Conservation (phyloP, 2,888 invertebrate species). For the Perizoma flavofasciatum region DNA sequence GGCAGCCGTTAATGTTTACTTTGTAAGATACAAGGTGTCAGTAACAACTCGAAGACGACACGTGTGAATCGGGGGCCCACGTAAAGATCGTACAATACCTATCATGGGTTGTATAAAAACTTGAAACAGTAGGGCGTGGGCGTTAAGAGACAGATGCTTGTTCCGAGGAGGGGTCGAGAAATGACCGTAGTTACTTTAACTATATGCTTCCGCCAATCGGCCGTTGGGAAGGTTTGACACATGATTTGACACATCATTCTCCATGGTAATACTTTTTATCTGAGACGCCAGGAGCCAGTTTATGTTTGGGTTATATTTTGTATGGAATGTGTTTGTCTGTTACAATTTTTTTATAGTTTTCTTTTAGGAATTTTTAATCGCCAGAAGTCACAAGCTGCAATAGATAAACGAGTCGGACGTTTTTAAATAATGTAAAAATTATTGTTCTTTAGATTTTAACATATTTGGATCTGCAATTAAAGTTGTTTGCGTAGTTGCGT, state of each 20-base stretch:
- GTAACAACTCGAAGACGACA: conserved; percentile 50
- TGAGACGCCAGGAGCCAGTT: too few species aligned
- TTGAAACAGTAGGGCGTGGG: conserved; percentile 68
- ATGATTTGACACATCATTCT: conserved; percentile 49
- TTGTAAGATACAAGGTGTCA: conserved; percentile 58
- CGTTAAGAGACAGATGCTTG: conserved; percentile 64
- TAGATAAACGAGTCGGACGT: too few species aligned
- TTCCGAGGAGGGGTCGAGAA: conserved; percentile 56
- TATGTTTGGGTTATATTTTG: too few species aligned
- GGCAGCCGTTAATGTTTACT: conserved; percentile 52
- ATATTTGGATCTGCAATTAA: too few species aligned
- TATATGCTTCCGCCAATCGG: conserved; percentile 72
- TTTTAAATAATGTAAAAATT: too few species aligned
- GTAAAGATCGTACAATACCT: conserved; percentile 58
- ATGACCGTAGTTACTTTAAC: conserved; percentile 79
- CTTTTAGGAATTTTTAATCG: too few species aligned
- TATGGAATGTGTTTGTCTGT: too few species aligned
- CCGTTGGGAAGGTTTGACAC: conserved; percentile 48
- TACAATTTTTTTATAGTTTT: too few species aligned
- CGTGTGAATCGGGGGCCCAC: conserved; percentile 67
- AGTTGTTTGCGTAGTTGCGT: conserved; percentile 7
- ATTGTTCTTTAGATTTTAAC: too few species aligned
- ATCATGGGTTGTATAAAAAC: conserved; percentile 58
- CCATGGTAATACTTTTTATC: conserved; percentile 8
- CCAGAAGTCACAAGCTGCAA: too few species aligned